phyloP scores from a whole-genome alignment of 2,888 invertebrate genomes.

The Portevinia maculata region DNA sequence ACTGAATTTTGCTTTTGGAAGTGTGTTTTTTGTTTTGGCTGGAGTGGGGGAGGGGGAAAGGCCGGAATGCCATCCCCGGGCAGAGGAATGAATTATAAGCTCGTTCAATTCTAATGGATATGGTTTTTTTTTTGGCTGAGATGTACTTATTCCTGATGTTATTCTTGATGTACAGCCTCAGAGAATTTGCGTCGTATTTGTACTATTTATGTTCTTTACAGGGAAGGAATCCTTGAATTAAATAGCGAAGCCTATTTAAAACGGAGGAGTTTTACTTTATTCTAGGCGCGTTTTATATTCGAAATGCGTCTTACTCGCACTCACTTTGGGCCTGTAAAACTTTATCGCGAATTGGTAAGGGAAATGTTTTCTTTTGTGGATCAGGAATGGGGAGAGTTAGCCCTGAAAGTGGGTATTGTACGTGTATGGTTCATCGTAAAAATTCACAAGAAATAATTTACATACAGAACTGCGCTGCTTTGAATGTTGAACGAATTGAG shows the following conservation, averaged over 20 bases:
- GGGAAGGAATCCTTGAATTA: slow-evolving; percentile 48
- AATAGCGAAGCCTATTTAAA: slow-evolving; percentile 44
- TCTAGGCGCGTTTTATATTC: slow-evolving; percentile 13
- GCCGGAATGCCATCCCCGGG: slow-evolving; percentile 57
- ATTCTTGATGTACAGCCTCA: slow-evolving; percentile 40
- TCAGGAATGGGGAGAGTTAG: slow-evolving; percentile 2
- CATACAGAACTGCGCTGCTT: slow-evolving; percentile 8
- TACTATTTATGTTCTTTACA: slow-evolving; percentile 23
- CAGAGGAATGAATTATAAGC: slow-evolving; percentile 59
- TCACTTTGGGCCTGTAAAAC: slow-evolving; percentile 27
- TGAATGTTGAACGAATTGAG: slow-evolving; percentile 26
- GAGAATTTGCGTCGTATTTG: slow-evolving; percentile 55
- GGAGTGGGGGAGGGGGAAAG: background rate
- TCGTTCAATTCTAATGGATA: slow-evolving; percentile 26
- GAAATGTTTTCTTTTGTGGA: background rate
- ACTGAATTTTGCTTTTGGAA: slow-evolving; percentile 15
- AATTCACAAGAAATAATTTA: slow-evolving; percentile 42
- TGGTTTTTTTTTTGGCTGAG: slow-evolving; percentile 6
- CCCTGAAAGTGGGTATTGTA: slow-evolving; percentile 58
- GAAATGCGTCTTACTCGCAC: slow-evolving; percentile 49
- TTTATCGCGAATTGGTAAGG: background rate
- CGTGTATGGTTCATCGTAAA: slow-evolving; percentile 14
- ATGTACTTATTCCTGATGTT: slow-evolving; percentile 33
- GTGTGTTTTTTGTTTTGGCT: slow-evolving; percentile 11
- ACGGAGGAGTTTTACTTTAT: slow-evolving; percentile 9